Evolutionary conservation across 1,140 invertebrate genomes (phyloP), one percentile per base, ranked within the genome.

Genomic region (Drosophila pectinifera): DNA sequence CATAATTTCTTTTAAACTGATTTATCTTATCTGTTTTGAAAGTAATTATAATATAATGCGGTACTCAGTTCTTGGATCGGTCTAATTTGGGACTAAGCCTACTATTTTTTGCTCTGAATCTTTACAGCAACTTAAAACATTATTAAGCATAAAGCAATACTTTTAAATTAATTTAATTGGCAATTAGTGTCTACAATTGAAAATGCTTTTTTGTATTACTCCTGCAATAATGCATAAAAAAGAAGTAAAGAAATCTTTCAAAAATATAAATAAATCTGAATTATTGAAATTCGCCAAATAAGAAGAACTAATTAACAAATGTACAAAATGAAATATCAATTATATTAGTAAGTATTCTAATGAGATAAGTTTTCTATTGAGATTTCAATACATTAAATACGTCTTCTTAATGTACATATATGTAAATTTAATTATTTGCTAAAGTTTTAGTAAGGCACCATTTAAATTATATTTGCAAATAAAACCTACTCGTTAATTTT

Each of bases 371-470:
- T 56, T 69, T 69, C 64, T 69, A 70, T 70, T 57, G 34, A 70
- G 67, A 69, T 55, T 45, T 67, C 20, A 43, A 69, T 58, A 48
- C 59, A 62, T 49, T 73, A 41, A 57, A 58, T 70, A 70, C 42
- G 67, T 46, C 16, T 56, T 70, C 67, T 72, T 55, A 51, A 39
- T 26, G 34, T 51, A 73, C 42, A 61, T 53, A 78, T 20, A 61
- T 70, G 72, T 65, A 68, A 59, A 73, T 72, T 48, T 70, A 73
- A 75, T 75, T 75, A 75, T 75, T 75, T 73, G 73, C 84, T 86
- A 88, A 88, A 79, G 86, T 83, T 70, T 58, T 86, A 83, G 70
- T 86, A 86, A 86, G 83, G 83, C 83, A 86, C 83, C 67, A 43
- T 88, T 86, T 68, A 88, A 86, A 78, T 82, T 73, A 86, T 79